Base-by-base conservation (phyloP, 2,888 invertebrate species). In the Apocheima hispidaria region DNA sequence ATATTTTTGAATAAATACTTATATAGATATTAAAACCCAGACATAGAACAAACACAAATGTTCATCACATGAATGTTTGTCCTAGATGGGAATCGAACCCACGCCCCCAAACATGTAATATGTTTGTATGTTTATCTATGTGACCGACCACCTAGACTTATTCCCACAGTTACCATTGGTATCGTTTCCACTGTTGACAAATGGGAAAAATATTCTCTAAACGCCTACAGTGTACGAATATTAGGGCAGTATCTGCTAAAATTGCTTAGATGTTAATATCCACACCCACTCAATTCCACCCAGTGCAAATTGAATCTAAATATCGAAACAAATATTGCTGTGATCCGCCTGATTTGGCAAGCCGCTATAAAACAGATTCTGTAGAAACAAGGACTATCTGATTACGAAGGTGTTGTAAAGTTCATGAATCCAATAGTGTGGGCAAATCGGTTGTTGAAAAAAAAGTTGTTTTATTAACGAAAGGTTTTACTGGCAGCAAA, bases 361-460 rank as follows among this genome's bases (percentile, higher is more conserved):
- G 33, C 30, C 20, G 52, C 57, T 56, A 56, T 52, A 46, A 60
- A 50, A 49, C 51, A 55, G 28, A 46, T 14, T 20, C 16, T 38
- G 48, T 56, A 12, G 18, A 61, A 66, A 54, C 59, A 53, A 48
- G 58, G 51, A 28, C 60, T 61, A 65, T 44, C 58, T 44, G n/a
- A 60, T 55, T 60, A 33, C 33, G 28, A 60, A 55, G n/a, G 51
- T 49, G 38, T 23, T 60, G 38, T 58, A 44, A 59, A 50, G 33
- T 55, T 41, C 40, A 57, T 49, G 36, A 56, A 41, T 53, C 44
- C 9, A 51, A 14, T 38, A 14, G 46, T 16, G 50, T 41, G 43
- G 40, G 35, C 9, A 12, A 30, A 46, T 16, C 35, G 7, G 40
- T 16, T 44, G 26, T 26, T 44, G 10, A 14, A 7, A 2, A 9